phyloP scores from a whole-genome alignment of 1,140 invertebrate genomes.

The Heliconius eleuchia region DNA sequence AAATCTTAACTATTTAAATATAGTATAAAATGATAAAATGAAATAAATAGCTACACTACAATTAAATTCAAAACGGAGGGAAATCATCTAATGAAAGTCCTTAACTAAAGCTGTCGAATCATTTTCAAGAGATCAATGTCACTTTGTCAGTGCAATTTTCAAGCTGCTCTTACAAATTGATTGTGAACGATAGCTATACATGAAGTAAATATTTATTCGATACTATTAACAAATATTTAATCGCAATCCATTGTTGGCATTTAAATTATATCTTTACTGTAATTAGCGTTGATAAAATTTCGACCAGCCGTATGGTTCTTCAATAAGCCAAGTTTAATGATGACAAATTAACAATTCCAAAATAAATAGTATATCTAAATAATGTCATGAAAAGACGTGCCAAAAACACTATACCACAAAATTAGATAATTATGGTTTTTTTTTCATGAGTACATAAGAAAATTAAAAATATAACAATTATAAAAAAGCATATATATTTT shows the following conservation, averaged over 20 bases:
- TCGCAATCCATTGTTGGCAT: not conserved
- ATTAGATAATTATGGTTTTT: not conserved
- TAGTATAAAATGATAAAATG: constrained; percentile 33
- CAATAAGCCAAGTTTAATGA: not conserved
- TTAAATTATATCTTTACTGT: not conserved
- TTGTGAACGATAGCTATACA: not conserved
- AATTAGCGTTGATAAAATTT: not conserved
- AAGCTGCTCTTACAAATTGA: not conserved
- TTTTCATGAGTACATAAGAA: not conserved
- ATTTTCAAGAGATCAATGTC: constrained; percentile 33
- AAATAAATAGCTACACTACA: constrained; percentile 66
- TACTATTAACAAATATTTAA: not conserved
- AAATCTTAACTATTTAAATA: constrained; percentile 46
- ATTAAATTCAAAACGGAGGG: constrained; percentile 61
- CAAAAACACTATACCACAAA: not conserved
- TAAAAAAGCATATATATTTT: not conserved
- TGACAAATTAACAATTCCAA: not conserved
- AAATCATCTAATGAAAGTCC: constrained; percentile 42
- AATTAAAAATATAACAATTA: not conserved
- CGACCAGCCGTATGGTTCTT: not conserved
- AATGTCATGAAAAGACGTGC: not conserved
- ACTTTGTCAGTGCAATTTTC: constrained; percentile 15
- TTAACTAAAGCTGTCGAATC: constrained; percentile 34
- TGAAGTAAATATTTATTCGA: not conserved
- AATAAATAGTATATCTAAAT: constrained; percentile 8